These are phyloP conservation scores for Pygoscelis adeliae DNA, from an alignment of 2,113 vertebrate genomes.

Conservation along the genomic window DNA sequence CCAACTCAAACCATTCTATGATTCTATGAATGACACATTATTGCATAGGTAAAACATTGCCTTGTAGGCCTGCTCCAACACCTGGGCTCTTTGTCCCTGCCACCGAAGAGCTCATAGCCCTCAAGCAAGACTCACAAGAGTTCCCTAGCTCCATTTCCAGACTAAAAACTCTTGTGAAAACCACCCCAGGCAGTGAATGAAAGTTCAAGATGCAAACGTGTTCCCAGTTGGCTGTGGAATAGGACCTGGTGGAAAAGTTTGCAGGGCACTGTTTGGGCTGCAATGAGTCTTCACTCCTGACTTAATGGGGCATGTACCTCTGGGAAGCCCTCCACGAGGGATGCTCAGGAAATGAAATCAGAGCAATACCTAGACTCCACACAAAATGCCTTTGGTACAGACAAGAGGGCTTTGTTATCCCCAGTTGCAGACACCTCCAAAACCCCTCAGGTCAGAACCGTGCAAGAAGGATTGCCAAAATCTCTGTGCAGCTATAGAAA, in stretches of 20 bases:
- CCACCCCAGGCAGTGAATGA: neutral
- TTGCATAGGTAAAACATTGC: neutral
- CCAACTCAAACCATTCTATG: neutral
- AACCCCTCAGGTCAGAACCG: conserved; percentile 50
- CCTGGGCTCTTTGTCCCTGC: neutral
- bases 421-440: conserved; percentile 38
- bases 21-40: neutral
- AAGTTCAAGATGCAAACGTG: neutral
- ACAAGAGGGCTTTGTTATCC: conserved; percentile 64
- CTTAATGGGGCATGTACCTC: neutral
- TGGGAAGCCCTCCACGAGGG: neutral
- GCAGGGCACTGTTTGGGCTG: neutral
- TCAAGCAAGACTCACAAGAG: neutral
- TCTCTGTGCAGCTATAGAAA: neutral
- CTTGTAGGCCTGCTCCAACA: neutral
- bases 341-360: conserved; percentile 65
- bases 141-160: neutral
- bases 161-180: neutral
- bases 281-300: neutral
- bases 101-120: neutral
- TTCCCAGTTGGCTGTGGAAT: neutral
- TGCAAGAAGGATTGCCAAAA: neutral
- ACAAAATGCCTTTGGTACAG: conserved; percentile 14
- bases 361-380: conserved; percentile 4
- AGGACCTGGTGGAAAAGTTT: neutral